Base-by-base conservation (phyloP, 1,140 invertebrate species). In the Nautilus pompilius region DNA sequence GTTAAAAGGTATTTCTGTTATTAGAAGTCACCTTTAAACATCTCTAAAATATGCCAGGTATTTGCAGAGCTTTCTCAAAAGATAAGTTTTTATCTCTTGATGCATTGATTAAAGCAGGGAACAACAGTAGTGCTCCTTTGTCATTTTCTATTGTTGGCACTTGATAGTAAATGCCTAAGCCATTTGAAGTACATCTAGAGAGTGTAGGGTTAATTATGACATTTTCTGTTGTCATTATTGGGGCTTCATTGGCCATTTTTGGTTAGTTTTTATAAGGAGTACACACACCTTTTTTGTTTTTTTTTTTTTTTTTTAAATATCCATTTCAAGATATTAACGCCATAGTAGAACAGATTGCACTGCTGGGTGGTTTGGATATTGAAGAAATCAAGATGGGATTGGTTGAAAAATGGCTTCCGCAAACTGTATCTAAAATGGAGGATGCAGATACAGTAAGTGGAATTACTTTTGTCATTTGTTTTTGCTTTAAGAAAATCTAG, bases 401-500 rank as follows among this genome's bases (percentile, higher is more conserved):
- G 20, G 60, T 79, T 8, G 61, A 63, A 15, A 73, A 75, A 65
- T 77, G 75, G 73, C 61, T 76, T 8, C 67, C 71, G 45, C 68
- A 70, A 8, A 36, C 59, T 17, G 63, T 34, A 56, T 48, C 66
- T 1, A 58, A 63, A 53, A 62, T 66, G n/a, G 54, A 62, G 26
- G 73, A 75, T 53, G 53, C 48, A 24, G 75, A 77, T 29, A 65
- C 71, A 13, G 75, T 77, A 67, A 63, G 66, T 34, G n/a, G n/a
- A n/a, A n/a, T n/a, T n/a, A n/a, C n/a, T n/a, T n/a, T n/a, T n/a
- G n/a, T n/a, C n/a, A n/a, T n/a, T n/a, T n/a, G n/a, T n/a, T n/a
- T n/a, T n/a, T n/a, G n/a, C n/a, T n/a, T n/a, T n/a, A n/a, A n/a
- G n/a, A n/a, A n/a, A n/a, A n/a, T n/a, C n/a, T n/a, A n/a, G n/a